Conservation (phyloP, 2,888 invertebrate species). For the Spodoptera littoralis region DNA sequence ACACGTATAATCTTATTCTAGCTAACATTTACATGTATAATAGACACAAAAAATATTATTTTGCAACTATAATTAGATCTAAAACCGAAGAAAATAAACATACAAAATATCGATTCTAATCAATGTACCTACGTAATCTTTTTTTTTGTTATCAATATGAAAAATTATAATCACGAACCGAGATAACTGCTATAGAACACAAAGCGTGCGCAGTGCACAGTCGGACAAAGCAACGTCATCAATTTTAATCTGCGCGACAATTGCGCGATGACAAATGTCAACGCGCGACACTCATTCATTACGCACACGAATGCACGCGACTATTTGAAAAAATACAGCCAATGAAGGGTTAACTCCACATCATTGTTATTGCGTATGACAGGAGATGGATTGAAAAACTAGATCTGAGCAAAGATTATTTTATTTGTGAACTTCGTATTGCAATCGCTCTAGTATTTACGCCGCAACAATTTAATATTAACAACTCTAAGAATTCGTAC, state of each 20-base stretch:
- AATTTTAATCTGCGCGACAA: constrained; percentile 88
- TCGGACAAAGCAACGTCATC: constrained; percentile 86
- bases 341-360: constrained; percentile 86
- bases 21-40: too few relatives aligned
- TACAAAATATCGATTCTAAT: constrained; percentile 16
- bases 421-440: not conserved
- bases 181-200: constrained; percentile 73
- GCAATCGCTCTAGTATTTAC: not conserved
- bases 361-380: constrained; percentile 77
- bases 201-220: constrained; percentile 75
- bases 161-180: constrained; percentile 70
- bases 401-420: constrained; percentile 34
- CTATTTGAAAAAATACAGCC: constrained; percentile 75
- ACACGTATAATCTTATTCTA: too few relatives aligned
- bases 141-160: constrained; percentile 64
- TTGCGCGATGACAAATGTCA: constrained; percentile 89
- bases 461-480: constrained; percentile 5
- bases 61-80: not conserved
- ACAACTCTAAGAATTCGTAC: constrained; percentile 19
- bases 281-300: constrained; percentile 84
- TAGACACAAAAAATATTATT: not conserved
- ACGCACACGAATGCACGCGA: constrained; percentile 80
- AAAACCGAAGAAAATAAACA: constrained; percentile 20
- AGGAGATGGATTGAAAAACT: constrained; percentile 68
- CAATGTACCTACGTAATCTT: constrained; percentile 41